Evolutionary conservation across 2,888 invertebrate species (phyloP), one percentile per base, ranked within the genome.

Genomic region (Craniophora ligustri): DNA sequence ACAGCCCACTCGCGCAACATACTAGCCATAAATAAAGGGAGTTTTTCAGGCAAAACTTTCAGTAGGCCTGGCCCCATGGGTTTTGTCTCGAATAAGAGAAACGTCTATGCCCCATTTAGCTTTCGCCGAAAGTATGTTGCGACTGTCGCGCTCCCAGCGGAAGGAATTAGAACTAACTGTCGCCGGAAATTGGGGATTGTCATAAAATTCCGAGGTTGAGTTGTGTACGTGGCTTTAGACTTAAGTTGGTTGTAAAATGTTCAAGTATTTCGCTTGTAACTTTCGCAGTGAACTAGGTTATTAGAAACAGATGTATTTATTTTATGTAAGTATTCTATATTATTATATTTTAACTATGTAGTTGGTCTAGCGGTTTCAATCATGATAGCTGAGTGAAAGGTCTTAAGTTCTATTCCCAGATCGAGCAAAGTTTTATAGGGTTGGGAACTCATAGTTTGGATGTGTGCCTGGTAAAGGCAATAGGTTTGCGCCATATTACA

Each of bases 41-140:
- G 48, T 67, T 69, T 72, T 65, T 65, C 48, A 40, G 45, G 21
- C 39, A 51, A 49, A 64, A 68, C 45, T 70, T 65, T 68, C 48
- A 65, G 53, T 56, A 59, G 57, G 61, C 49, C 46, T 28, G 42
- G 31, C 49, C 71, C 59, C 74, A 41, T 44, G 66, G 62, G 71
- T 42, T 41, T 40, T 35, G 18, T 26, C 21, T 69, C 50, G 56
- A 70, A 73, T 62, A 55, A 73, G 59, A 69, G 66, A 57, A 66
- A 69, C 49, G 60, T 48, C 68, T 53, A 47, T 50, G 54, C 28
- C 39, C 32, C 57, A 60, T 59, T 70, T 55, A 50, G 49, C 46
- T 41, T 16, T 16, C 23, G n/a, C n/a, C n/a, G 8, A 54, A 68
- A 57, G 56, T 68, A 57, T 64, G 54, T 42, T 48, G 47, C 55